Evolutionary conservation across 2,113 vertebrate species (phyloP).

Genomic region (Tragelaphus strepsiceros): DNA sequence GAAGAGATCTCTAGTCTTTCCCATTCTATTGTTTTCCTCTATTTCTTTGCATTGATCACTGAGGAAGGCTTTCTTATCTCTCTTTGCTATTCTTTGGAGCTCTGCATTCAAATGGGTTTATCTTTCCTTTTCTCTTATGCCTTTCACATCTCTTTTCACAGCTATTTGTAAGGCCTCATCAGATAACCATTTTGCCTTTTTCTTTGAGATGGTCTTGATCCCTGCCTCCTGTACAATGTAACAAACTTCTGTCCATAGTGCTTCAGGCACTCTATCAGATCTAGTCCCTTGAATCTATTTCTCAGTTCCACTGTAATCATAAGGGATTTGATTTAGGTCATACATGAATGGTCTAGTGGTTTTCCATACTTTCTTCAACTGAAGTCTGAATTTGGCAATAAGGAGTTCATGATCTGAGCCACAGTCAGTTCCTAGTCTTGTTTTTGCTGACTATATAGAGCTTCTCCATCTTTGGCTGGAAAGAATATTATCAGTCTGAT

Average conservation of each 20-base stretch:
- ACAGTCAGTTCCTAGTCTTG: not conserved
- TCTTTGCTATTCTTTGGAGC: not conserved
- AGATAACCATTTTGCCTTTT: not conserved
- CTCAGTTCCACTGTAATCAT: not conserved
- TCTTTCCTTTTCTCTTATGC: not conserved
- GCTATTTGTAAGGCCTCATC: accelerated
- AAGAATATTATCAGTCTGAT: not conserved
- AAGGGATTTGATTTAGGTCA: not conserved
- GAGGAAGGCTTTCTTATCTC: not conserved
- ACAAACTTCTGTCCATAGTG: not conserved
- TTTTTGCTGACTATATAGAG: not conserved
- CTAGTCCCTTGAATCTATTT: not conserved
- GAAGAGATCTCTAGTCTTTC: not conserved
- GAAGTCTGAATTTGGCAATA: not conserved
- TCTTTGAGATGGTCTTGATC: not conserved
- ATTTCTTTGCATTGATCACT: too few relatives aligned
- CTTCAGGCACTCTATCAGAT: not conserved
- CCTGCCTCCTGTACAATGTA: not conserved
- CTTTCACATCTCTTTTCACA: not conserved
- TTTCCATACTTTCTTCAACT: not conserved
- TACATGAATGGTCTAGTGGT: not conserved
- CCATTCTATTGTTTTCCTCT: not conserved
- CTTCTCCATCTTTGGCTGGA: not conserved
- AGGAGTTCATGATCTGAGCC: not conserved
- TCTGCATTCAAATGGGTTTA: not conserved